phyloP scores from a whole-genome alignment of 2,113 vertebrate genomes.

The Austrofundulus limnaeus region DNA sequence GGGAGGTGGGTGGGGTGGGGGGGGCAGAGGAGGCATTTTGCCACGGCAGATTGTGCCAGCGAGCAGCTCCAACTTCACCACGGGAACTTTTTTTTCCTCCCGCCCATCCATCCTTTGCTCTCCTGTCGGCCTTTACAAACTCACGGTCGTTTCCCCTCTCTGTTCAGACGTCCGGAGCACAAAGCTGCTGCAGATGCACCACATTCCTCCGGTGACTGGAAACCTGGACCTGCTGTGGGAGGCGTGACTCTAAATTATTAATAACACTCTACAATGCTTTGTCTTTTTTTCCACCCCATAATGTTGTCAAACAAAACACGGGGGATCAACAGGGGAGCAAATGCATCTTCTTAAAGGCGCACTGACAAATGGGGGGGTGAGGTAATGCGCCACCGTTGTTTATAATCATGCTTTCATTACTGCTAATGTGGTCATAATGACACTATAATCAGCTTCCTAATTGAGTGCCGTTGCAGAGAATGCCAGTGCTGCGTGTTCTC shows the following conservation, averaged over 20 bases:
- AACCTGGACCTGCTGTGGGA: conserved; percentile 44
- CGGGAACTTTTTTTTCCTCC: conserved; percentile 18
- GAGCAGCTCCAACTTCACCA: conserved; percentile 35
- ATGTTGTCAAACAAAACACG: conserved; percentile 34
- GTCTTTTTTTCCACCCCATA: conserved; percentile 34
- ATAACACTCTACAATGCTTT: conserved; percentile 52
- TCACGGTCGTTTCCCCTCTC: neutral
- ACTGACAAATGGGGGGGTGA: conserved; percentile 54
- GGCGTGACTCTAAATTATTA: conserved; percentile 65
- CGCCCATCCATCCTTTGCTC: conserved; percentile 26
- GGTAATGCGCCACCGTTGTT: conserved; percentile 54
- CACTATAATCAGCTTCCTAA: conserved; percentile 61
- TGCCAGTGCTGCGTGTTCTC: conserved; percentile 40
- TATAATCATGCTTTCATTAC: conserved; percentile 58
- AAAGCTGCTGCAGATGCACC: conserved; percentile 48
- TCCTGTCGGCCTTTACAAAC: conserved; percentile 12
- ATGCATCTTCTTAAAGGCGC: conserved; percentile 37
- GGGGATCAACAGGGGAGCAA: conserved; percentile 41
- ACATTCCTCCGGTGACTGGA: conserved; percentile 53
- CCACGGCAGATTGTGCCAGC: conserved; percentile 42
- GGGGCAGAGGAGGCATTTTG: conserved; percentile 19
- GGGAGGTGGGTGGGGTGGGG: neutral
- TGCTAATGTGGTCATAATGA: conserved; percentile 62
- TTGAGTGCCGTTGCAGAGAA: conserved; percentile 56
- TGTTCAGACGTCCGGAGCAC: neutral